Base-by-base conservation (phyloP, 2,113 vertebrate species). In the Capricornis sumatraensis region DNA sequence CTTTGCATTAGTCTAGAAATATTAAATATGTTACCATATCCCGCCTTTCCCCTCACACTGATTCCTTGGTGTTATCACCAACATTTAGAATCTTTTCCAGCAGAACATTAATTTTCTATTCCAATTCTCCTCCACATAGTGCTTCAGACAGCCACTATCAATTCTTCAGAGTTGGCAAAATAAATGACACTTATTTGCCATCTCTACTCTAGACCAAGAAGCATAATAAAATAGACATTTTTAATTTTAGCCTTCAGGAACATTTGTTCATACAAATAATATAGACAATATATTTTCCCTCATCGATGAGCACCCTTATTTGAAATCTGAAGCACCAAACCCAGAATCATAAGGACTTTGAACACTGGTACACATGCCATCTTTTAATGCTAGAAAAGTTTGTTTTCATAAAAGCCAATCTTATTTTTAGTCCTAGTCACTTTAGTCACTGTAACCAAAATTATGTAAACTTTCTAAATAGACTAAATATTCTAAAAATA, bases 401-500 rank as follows among this genome's bases (percentile, higher is more conserved):
- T 97, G 86, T 95, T 98, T 97, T 96, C 55, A 36, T 95, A 94
- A 96, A 96, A 96, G 17, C 36, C 85, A 91, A 76, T 88, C 52
- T 98, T 98, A 98, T 97, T 97, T 97, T 98, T 97, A 97, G 94
- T 79, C 57, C 78, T 94, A 98, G 97, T 96, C 98, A 97, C 83
- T 67, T 87, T 97, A 98, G 98, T 98, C 98, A 98, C 82, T 96
- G 64, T 96, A 97, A 98, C 98, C 98, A 99, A 98, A 98, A 98
- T 98, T 94, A 96, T 98, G 83, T 97, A 90, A 98, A 96, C 97
- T 97, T 98, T 98, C 98, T 98, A 99, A 98, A 99, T 98, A 99
- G 97, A 82, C 93, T 97, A 91, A 23, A 98, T 98, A 97, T 96
- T 96, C 97, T 98, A 98, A 97, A 98, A 99, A 98, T 98, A 98